Percentiles rank a stretch among this genome's conserved stretches.
These are phyloP conservation scores for Pseudomugil gertrudae DNA, from an alignment of 2,797 vertebrate species.

Conservation along the genomic window DNA sequence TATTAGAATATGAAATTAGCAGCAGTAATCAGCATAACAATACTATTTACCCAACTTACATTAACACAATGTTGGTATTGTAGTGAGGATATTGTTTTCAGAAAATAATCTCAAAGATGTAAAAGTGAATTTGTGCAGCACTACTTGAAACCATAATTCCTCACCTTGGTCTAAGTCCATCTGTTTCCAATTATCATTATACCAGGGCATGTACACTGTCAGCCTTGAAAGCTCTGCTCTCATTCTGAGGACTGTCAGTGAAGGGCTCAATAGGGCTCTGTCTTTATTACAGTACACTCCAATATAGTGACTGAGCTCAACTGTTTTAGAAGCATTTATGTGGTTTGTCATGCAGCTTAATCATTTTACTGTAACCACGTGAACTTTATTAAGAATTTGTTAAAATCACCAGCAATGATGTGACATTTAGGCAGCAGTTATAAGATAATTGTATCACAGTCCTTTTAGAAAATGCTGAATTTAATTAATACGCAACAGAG, in stretches of 20 bases:
- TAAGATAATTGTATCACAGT: not conserved
- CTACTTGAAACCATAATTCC: constrained; percentile 69
- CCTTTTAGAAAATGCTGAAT: constrained; percentile 2
- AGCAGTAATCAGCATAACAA: not conserved
- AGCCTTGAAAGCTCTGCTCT: constrained; percentile 76
- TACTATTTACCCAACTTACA: not conserved
- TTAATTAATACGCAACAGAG: constrained; percentile 20
- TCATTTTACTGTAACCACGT: constrained; percentile 19
- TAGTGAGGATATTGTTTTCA: constrained; percentile 9
- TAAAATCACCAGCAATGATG: not conserved
- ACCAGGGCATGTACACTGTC: constrained; percentile 79
- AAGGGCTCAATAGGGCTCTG: constrained; percentile 79
- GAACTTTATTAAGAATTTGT: constrained; percentile 16
- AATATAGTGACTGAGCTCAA: constrained; percentile 65
- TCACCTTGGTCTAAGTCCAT: constrained; percentile 77
- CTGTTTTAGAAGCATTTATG: constrained; percentile 57
- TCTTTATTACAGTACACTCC: constrained; percentile 76
- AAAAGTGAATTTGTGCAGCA: constrained; percentile 52
- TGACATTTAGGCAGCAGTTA: not conserved
- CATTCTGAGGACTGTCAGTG: constrained; percentile 75
- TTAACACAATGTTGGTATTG: not conserved
- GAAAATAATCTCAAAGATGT: constrained; percentile 39
- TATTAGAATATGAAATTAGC: not conserved
- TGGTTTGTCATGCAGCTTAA: constrained; percentile 39
- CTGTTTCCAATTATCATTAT: constrained; percentile 82